Conservation (phyloP, 2,113 vertebrate species). For the Tetrax tetrax region DNA sequence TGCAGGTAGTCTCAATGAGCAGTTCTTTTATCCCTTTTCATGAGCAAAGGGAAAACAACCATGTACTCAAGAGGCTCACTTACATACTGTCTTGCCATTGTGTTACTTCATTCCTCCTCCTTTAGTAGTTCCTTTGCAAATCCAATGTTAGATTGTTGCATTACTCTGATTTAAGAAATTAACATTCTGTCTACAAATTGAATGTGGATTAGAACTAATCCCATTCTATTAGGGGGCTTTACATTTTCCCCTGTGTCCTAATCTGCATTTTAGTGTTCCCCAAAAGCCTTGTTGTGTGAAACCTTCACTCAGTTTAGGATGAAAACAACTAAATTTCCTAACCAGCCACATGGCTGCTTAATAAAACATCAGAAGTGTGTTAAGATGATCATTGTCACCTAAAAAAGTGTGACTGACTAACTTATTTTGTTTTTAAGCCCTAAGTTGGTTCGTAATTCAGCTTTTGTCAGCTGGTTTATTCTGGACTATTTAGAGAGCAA, state of each 20-base stretch:
- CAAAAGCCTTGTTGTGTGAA: neutral
- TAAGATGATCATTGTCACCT: neutral
- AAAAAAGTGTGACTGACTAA: neutral
- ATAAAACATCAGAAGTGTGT: neutral
- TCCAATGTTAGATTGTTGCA: neutral
- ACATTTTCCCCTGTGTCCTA: neutral
- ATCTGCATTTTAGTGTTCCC: neutral
- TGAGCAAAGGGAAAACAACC: neutral
- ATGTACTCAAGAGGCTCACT: accelerated
- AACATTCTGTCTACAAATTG: neutral
- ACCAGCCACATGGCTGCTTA: neutral
- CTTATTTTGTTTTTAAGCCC: neutral
- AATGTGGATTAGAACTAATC: neutral
- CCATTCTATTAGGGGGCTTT: neutral
- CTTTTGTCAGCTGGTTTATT: neutral
- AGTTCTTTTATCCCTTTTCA: neutral
- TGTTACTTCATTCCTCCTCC: neutral
- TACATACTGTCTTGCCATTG: neutral
- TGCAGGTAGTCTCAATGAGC: neutral
- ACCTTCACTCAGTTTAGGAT: neutral
- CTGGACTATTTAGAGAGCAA: neutral
- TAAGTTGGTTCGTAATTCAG: neutral
- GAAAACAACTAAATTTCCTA: neutral
- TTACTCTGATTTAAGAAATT: neutral
- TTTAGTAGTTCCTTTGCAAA: neutral